These are phyloP conservation scores for Orcinus orca DNA, from an alignment of 2,113 vertebrate genomes.

Conservation along the genomic window DNA sequence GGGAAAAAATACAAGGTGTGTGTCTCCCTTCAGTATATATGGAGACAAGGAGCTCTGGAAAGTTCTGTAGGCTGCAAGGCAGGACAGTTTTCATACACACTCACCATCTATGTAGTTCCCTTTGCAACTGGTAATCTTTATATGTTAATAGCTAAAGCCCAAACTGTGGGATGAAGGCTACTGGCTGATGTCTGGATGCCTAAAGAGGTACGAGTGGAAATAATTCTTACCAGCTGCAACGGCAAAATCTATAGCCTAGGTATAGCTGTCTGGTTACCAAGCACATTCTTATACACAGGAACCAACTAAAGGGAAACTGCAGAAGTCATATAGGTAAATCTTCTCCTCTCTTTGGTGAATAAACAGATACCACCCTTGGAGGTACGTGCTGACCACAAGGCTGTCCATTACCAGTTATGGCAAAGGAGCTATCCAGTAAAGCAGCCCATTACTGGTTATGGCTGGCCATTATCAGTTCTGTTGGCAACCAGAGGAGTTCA, in stretches of 20 bases:
- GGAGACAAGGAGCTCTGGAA: neutral
- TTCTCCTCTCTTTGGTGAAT: conserved; percentile 33
- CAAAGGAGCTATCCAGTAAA: neutral
- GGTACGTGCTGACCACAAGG: neutral
- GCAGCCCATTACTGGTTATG: neutral
- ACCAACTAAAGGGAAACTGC: neutral
- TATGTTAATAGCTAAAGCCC: neutral
- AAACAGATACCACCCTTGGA: neutral
- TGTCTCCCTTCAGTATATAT: neutral
- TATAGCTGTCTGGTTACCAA: neutral
- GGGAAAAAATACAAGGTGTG: neutral
- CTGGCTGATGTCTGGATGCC: neutral
- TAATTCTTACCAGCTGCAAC: too few relatives aligned
- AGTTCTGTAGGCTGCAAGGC: neutral
- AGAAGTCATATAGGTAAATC: neutral
- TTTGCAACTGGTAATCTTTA: neutral
- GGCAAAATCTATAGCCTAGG: neutral
- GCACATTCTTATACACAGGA: neutral
- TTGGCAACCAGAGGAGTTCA: neutral
- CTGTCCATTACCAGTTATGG: neutral
- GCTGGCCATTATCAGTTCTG: neutral
- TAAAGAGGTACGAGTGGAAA: neutral
- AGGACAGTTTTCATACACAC: neutral
- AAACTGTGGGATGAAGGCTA: neutral
- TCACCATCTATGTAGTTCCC: neutral